Evolutionary conservation across 2,888 invertebrate species (phyloP), one percentile per base, ranked within the genome.

Genomic region (Ariolimax columbianus): DNA sequence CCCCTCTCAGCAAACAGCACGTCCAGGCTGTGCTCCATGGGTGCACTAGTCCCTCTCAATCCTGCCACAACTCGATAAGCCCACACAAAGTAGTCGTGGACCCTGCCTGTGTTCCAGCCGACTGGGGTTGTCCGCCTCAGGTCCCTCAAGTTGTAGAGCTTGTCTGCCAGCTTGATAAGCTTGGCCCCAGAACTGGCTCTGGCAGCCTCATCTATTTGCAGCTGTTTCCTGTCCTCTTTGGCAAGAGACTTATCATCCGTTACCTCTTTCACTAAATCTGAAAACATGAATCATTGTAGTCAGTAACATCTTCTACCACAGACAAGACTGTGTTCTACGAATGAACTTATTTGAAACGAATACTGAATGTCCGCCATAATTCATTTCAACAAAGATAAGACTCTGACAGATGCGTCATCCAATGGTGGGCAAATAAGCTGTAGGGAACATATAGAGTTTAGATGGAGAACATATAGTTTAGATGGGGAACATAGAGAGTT

Each of bases 131-230:
- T 94, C 36, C 94, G 93, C 47, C 95, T 95, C 73, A 97, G 92
- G 94, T 97, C 97, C 77, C 97, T 94, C 26, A 97, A 94, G 94
- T 97, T 97, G 92, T 97, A 96, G 87, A 97, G 94, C 93, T 97
- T 97, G 94, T 97, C 97, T 0, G 97, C 97, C 88, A 97, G 94
- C 93, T 96, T 96, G 0, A 97, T 96, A 40, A 97, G 94, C 92
- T 97, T 97, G 0, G 97, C 97, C 92, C 95, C 95, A 23, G 92
- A 89, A 88, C 95, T 96, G 0, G 94, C 91, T 4, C 92, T 92
- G 0, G 95, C 93, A 0, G 96, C 96, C 92, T 96, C 95, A 55
- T 94, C 94, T 87, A 97, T 96, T 90, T 97, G 97, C 38, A 89
- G 89, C 47, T 86, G 85, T 81, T 94, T 97, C 96, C 97, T 94